phyloP scores from a whole-genome alignment of 2,888 invertebrate genomes.

The Calephelis perditalis region DNA sequence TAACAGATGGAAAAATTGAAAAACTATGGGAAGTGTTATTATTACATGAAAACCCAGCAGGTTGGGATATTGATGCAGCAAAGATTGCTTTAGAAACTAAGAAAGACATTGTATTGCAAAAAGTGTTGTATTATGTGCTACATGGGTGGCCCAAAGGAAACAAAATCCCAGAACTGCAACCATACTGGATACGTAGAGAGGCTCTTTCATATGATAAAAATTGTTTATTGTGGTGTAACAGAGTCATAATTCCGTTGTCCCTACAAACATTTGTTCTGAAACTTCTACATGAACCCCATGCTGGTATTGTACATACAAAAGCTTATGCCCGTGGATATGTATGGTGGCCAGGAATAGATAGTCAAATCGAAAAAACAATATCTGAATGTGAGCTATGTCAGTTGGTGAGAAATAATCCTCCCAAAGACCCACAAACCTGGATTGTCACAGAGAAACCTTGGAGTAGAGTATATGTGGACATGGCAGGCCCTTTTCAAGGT shows the following conservation, averaged over 20 bases:
- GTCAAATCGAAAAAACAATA: slow-evolving; percentile 24
- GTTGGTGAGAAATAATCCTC: slow-evolving; percentile 25
- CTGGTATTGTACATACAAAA: slow-evolving; percentile 27
- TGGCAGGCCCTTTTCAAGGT: slow-evolving; percentile 26
- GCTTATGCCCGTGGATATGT: slow-evolving; percentile 27
- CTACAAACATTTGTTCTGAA: slow-evolving; percentile 16
- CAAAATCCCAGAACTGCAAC: slow-evolving; percentile 18
- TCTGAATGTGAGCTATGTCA: slow-evolving; percentile 23
- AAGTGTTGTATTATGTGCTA: slow-evolving; percentile 12
- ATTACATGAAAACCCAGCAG: slow-evolving; percentile 9
- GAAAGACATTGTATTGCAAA: slow-evolving; percentile 11
- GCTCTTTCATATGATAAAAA: slow-evolving; percentile 20
- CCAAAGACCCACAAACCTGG: slow-evolving; percentile 28
- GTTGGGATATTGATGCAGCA: slow-evolving; percentile 16
- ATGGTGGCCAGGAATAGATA: slow-evolving; percentile 26
- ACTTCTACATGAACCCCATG: slow-evolving; percentile 18
- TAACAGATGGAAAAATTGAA: no score
- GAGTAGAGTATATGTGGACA: slow-evolving; percentile 25
- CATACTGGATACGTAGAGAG: slow-evolving; percentile 22
- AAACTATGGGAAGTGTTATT: slow-evolving; percentile 2
- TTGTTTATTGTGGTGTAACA: slow-evolving; percentile 19
- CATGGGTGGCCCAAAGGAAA: slow-evolving; percentile 27
- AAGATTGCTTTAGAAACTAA: slow-evolving; percentile 16
- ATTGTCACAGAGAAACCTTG: slow-evolving; percentile 26
- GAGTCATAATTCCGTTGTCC: slow-evolving; percentile 15